Evolutionary conservation across 2,797 vertebrate genomes (phyloP).

Genomic region (Takifugu ocellatus): DNA sequence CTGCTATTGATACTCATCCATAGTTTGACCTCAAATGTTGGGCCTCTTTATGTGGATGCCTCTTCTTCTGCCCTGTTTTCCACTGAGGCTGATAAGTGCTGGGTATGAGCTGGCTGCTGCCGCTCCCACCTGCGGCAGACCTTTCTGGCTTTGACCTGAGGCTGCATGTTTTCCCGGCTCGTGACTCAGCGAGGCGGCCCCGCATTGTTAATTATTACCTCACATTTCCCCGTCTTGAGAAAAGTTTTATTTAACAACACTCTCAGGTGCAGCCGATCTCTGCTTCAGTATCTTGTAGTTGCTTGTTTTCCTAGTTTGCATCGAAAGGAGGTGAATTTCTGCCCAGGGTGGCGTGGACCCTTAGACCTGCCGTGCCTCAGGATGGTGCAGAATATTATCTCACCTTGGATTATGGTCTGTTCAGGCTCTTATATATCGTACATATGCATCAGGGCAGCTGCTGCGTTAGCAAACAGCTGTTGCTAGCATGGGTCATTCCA

Average conservation of each 20-base stretch:
- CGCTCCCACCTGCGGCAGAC: conserved; percentile 37
- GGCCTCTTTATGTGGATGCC: background rate
- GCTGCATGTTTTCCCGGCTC: conserved; percentile 14
- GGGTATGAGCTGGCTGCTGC: conserved; percentile 17
- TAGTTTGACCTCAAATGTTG: background rate
- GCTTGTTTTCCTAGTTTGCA: too few species aligned
- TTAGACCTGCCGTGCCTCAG: background rate
- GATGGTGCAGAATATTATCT: background rate
- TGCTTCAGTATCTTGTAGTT: background rate
- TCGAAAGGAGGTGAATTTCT: too few species aligned
- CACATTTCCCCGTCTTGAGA: conserved; percentile 26
- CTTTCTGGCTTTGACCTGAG: conserved; percentile 17
- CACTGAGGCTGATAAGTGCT: background rate
- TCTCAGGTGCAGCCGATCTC: too few species aligned
- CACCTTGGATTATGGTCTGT: background rate
- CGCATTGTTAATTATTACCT: conserved; percentile 60
- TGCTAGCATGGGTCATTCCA: conserved; percentile 4
- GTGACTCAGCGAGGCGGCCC: conserved; percentile 48
- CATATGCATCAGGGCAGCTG: background rate
- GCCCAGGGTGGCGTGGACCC: too few species aligned
- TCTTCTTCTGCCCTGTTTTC: background rate
- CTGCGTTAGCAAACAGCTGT: conserved; percentile 6
- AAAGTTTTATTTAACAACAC: background rate
- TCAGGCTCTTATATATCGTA: background rate
- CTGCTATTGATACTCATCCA: background rate